A percentile compares a stretch with the other conserved stretches of the same genome.
Evolutionary conservation across 2,113 vertebrate genomes (phyloP).

Genomic region (Trachemys scripta): DNA sequence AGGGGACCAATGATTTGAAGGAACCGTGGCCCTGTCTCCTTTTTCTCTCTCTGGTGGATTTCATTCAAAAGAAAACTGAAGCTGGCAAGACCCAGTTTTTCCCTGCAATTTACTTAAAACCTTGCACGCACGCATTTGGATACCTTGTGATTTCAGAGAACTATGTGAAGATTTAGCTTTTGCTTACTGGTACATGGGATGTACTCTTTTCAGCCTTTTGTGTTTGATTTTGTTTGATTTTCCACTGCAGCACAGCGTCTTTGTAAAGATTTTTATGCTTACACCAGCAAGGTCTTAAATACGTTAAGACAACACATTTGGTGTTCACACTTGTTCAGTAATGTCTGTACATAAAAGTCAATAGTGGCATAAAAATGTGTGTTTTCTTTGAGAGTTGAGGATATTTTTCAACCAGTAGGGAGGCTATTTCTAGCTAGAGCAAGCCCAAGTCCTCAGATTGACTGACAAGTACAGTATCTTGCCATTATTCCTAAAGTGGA

Average conservation of each 20-base stretch:
- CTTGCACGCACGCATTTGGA: conserved; percentile 87
- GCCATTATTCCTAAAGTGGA: conserved; percentile 40
- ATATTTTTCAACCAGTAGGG: conserved; percentile 65
- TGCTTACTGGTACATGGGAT: conserved; percentile 84
- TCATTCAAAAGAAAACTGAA: conserved; percentile 81
- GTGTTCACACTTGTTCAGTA: conserved; percentile 77
- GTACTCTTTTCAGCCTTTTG: conserved; percentile 81
- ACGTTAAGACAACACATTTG: conserved; percentile 80
- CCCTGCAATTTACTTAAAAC: conserved; percentile 84
- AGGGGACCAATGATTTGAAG: conserved; percentile 71
- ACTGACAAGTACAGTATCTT: conserved; percentile 63
- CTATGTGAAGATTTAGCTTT: conserved; percentile 85
- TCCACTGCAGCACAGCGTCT: conserved; percentile 75
- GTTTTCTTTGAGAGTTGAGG: conserved; percentile 68
- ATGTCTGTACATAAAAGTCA: conserved; percentile 75
- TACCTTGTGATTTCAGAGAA: conserved; percentile 85
- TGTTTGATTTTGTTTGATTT: conserved; percentile 84
- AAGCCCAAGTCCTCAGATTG: conserved; percentile 54
- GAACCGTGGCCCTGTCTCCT: conserved; percentile 73
- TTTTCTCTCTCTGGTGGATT: conserved; percentile 76
- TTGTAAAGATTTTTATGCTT: conserved; percentile 81
- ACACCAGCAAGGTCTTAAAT: conserved; percentile 83
- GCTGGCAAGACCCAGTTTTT: conserved; percentile 81
- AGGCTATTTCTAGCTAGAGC: conserved; percentile 54
- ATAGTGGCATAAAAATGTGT: conserved; percentile 65